A percentile compares a stretch with the other conserved stretches of the same genome.
Evolutionary conservation across 1,140 invertebrate genomes (phyloP).

Genomic region (Brachionus plicatilis): DNA sequence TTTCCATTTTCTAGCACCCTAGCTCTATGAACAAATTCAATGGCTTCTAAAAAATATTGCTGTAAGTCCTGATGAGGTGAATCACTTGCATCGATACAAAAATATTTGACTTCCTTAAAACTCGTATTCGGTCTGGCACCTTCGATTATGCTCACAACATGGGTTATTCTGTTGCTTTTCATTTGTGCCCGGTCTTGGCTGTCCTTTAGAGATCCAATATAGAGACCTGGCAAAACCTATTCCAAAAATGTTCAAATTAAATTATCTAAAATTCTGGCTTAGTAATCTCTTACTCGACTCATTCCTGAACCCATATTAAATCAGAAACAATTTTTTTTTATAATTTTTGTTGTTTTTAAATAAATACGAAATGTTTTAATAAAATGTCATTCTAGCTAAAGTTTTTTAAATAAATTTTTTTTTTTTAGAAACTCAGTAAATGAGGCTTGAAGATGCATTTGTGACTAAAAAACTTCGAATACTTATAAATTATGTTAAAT

Average conservation of each 20-base stretch:
- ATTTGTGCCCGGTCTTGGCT: constrained; percentile 82
- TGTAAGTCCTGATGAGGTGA: constrained; percentile 83
- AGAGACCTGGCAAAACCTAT: constrained; percentile 51
- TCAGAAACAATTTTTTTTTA: background rate
- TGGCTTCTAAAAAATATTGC: constrained; percentile 84
- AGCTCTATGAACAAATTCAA: constrained; percentile 90
- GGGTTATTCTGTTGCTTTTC: constrained; percentile 80
- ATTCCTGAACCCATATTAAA: constrained; percentile 36
- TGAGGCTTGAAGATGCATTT: background rate
- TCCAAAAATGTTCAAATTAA: background rate
- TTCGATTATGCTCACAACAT: constrained; percentile 90
- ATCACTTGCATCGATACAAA: constrained; percentile 86
- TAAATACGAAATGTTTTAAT: background rate
- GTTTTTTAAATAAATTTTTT: background rate
- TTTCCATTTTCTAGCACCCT: constrained; percentile 72
- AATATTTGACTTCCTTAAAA: constrained; percentile 80
- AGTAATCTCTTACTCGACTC: constrained; percentile 21
- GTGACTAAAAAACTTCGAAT: background rate
- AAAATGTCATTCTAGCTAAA: background rate
- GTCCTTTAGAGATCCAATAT: constrained; percentile 66
- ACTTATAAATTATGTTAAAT: constrained; percentile 15
- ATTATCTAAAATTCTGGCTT: background rate
- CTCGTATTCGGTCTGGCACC: constrained; percentile 63
- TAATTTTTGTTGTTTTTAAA: background rate
- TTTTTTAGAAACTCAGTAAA: background rate